Evolutionary conservation across 92 coral and sea anemone genomes (phyloP).

Genomic region (Epizoanthus illoricatus): DNA sequence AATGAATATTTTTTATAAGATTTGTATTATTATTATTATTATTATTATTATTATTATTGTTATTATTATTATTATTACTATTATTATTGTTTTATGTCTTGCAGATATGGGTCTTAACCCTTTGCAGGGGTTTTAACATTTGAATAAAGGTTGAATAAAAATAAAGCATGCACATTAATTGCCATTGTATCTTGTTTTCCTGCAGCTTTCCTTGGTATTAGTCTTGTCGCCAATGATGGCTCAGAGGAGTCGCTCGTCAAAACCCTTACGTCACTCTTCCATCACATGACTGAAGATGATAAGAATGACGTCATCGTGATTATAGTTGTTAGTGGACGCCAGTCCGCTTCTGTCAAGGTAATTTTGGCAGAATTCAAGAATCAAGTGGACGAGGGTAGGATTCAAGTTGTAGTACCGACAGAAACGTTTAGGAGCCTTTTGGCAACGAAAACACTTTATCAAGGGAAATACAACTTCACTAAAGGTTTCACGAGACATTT

Average conservation of each 20-base stretch:
- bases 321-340: not conserved
- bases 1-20: too few species aligned
- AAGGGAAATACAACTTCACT: slow-evolving; percentile 25
- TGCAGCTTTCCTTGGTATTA: slow-evolving; percentile 19
- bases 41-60: too few species aligned
- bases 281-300: slow-evolving; percentile 27
- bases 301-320: slow-evolving; percentile 19
- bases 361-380: slow-evolving; percentile 17
- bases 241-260: not conserved
- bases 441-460: not conserved
- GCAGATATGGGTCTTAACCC: too few species aligned
- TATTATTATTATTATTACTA: too few species aligned
- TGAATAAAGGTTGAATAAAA: not conserved
- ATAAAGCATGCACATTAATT: not conserved
- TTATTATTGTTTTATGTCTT: too few species aligned
- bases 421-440: not conserved
- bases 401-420: slow-evolving; percentile 29
- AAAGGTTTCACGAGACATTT: slow-evolving; percentile 9
- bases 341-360: slow-evolving; percentile 4
- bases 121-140: too few species aligned
- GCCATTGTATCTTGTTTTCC: not conserved
- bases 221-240: slow-evolving; percentile 19
- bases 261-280: slow-evolving; percentile 13
- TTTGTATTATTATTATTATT: too few species aligned
- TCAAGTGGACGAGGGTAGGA: not conserved